phyloP scores from a whole-genome alignment of 2,797 vertebrate species.

The Florisuga fusca region DNA sequence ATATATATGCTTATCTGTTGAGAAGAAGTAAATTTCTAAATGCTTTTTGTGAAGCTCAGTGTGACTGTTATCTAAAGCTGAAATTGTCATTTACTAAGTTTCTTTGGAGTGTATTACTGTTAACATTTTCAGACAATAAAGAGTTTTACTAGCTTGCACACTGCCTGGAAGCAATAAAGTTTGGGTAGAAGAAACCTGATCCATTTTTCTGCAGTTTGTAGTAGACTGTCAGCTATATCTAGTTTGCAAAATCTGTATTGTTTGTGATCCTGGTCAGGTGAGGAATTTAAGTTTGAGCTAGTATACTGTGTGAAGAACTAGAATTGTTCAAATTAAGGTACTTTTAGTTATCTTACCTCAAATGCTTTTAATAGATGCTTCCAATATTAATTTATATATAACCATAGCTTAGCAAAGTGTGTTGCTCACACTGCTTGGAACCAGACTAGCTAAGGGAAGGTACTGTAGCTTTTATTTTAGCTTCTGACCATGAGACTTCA shows the following conservation, averaged over 20 bases:
- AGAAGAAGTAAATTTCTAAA: neutral
- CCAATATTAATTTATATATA: neutral
- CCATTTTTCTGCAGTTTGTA: neutral
- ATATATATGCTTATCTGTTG: fast-evolving
- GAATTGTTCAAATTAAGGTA: fast-evolving
- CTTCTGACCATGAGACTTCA: neutral
- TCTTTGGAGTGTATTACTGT: neutral
- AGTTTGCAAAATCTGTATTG: neutral
- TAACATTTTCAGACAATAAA: neutral
- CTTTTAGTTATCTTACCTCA: neutral
- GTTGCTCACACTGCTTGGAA: neutral
- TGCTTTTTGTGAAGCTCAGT: neutral
- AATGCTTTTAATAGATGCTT: neutral
- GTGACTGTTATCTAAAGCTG: neutral
- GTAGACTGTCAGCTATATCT: neutral
- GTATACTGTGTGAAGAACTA: neutral
- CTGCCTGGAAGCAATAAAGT: neutral
- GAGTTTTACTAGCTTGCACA: neutral
- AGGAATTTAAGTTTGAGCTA: neutral
- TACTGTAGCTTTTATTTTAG: neutral
- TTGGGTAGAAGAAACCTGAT: neutral
- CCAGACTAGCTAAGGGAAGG: neutral
- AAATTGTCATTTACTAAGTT: neutral
- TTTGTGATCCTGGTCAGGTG: neutral
- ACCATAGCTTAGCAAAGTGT: neutral